phyloP scores from a whole-genome alignment of 2,113 vertebrate species.

The Nycticebus coucang region DNA sequence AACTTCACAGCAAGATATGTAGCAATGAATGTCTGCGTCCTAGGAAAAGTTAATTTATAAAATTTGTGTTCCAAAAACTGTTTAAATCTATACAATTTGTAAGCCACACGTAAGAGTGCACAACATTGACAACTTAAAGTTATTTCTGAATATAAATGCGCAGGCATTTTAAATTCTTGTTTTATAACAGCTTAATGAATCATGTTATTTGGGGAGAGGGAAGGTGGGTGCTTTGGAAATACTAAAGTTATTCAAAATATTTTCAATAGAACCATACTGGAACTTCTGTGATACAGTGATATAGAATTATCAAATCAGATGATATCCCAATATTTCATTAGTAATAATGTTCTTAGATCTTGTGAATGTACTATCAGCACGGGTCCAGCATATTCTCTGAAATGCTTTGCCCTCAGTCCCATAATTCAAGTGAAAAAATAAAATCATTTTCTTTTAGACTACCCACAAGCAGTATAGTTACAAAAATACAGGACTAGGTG shows the following conservation, averaged over 20 bases:
- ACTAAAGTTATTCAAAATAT: not conserved
- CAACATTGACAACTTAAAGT: slow-evolving; percentile 12
- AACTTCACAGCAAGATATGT: not conserved
- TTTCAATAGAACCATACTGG: not conserved
- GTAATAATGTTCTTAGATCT: not conserved
- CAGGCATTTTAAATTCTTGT: not conserved
- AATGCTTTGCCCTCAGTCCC: not conserved
- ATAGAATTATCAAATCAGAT: not conserved
- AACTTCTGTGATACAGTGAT: not conserved
- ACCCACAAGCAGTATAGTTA: not conserved
- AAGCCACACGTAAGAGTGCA: not conserved
- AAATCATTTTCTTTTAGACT: not conserved
- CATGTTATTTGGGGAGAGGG: not conserved
- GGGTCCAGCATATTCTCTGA: not conserved
- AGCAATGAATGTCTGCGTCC: not conserved
- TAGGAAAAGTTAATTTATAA: not conserved
- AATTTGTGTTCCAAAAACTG: slow-evolving; percentile 12
- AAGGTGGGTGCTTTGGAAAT: not conserved
- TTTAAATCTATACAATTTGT: not conserved
- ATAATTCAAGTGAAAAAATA: not conserved
- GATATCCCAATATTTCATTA: not conserved
- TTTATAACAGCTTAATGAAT: not conserved
- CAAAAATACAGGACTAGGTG: not conserved
- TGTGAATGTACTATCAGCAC: not conserved
- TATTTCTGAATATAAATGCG: slow-evolving; percentile 27